phyloP scores from a whole-genome alignment of 1,140 invertebrate species.

The Chlorops oryzae region DNA sequence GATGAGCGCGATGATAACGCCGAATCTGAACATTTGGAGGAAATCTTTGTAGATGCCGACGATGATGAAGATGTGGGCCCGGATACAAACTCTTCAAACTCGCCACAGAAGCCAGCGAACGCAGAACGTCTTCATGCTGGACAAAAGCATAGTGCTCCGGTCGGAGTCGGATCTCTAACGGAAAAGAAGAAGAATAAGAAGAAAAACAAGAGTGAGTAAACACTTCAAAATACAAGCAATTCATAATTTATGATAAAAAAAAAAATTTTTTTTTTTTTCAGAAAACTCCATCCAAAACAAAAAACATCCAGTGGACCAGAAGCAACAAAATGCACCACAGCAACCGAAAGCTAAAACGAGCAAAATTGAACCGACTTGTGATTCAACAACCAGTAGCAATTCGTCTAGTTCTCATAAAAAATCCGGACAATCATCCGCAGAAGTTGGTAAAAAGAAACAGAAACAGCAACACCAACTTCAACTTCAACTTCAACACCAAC shows the following conservation, averaged over 20 bases:
- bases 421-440: constrained; percentile 23
- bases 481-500: constrained; percentile 20
- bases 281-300: constrained; percentile 30
- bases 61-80: constrained; percentile 15
- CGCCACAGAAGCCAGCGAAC: not conserved
- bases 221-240: constrained; percentile 21
- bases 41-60: constrained; percentile 13
- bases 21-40: not conserved
- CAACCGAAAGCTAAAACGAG: constrained; percentile 26
- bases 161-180: constrained; percentile 22
- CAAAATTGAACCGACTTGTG: constrained; percentile 41
- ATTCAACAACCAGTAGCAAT: constrained; percentile 16
- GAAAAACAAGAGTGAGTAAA: constrained; percentile 49
- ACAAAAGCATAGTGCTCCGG: constrained; percentile 9
- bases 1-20: constrained; percentile 16
- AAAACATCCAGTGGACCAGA: constrained; percentile 22
- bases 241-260: not conserved
- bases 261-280: constrained; percentile 7
- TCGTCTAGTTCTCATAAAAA: constrained; percentile 22
- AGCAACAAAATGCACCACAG: constrained; percentile 17
- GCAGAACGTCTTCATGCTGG: not conserved
- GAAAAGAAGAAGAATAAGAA: constrained; percentile 46
- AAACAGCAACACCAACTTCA: constrained; percentile 27
- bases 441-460: constrained; percentile 14
- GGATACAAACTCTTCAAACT: not conserved